These are phyloP conservation scores for Prunella himalayana DNA, from an alignment of 2,113 vertebrate genomes.

Conservation along the genomic window DNA sequence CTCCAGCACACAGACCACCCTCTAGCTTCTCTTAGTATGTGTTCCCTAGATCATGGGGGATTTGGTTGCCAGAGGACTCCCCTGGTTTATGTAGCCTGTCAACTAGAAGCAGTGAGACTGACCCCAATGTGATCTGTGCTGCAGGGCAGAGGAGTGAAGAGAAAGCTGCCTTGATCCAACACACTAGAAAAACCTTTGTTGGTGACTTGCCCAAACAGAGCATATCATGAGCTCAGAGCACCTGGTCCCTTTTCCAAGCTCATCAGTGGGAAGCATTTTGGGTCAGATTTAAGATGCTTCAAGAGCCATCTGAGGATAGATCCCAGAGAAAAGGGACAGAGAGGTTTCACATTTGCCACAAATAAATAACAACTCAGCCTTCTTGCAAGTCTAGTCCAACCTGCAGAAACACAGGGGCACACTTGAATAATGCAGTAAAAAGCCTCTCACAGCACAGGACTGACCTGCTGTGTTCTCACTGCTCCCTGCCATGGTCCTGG, in stretches of 20 bases:
- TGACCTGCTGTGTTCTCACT: not conserved
- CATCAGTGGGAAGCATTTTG: not conserved
- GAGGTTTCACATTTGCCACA: not conserved
- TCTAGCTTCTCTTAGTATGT: not conserved
- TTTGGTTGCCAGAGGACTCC: not conserved
- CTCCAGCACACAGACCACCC: not conserved
- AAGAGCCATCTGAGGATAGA: not conserved
- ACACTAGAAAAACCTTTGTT: not conserved
- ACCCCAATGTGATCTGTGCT: not conserved
- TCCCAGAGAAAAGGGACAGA: not conserved
- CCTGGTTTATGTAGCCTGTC: not conserved
- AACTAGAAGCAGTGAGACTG: not conserved
- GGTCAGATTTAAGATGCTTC: not conserved
- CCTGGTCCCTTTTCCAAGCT: not conserved
- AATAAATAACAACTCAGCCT: not conserved
- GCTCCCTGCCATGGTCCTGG: not conserved
- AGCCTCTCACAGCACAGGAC: not conserved
- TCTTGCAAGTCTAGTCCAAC: not conserved
- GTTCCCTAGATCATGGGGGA: not conserved
- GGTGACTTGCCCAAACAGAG: not conserved
- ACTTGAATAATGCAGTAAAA: not conserved
- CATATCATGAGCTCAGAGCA: not conserved
- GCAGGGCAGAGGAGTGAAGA: not conserved
- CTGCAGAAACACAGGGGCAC: not conserved
- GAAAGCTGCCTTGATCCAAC: not conserved